Evolutionary conservation across 1,140 invertebrate genomes (phyloP), one percentile per base, ranked within the genome.

Genomic region (Antheraea mylitta): DNA sequence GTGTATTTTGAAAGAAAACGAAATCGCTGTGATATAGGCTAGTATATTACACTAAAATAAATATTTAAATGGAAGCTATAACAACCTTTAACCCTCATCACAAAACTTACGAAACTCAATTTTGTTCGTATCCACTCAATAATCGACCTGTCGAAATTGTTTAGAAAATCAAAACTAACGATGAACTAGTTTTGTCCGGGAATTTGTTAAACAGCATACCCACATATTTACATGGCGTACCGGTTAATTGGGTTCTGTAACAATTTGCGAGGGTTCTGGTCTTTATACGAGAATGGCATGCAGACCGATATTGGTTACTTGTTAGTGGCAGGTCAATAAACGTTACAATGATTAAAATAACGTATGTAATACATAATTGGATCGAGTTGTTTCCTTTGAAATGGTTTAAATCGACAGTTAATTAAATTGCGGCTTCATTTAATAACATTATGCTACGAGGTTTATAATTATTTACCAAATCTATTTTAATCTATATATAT

Each of bases 161-260:
- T 66, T 66, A 59, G 53, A 22, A 70, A 68, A 64, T 75, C 68
- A 79, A 74, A 82, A 74, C 59, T 60, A 61, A 74, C 68, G 53
- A 10, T 16, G n/a, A 75, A 80, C 75, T 78, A 80, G 71, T 79
- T 80, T 80, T 80, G 79, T 82, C 74, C 77, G 60, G 78, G 79
- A 84, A 81, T 84, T 77, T 79, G 82, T 82, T 79, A 78, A 73
- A 76, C 80, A 67, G 10, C 16, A 13, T 53, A 71, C 73, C 73
- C 77, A 76, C 72, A 73, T 81, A 81, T 80, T 80, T 82, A 71
- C 77, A 76, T 76, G 67, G 66, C 68, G 65, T 66, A 77, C 81
- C 74, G 77, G 67, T 77, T 87, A 87, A 85, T 84, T 83, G 79
- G 76, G 78, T 87, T 87, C 77, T 64, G 66, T 70, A 83, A 85